phyloP scores from a whole-genome alignment of 2,888 invertebrate genomes.

The Flexamia atlantica region DNA sequence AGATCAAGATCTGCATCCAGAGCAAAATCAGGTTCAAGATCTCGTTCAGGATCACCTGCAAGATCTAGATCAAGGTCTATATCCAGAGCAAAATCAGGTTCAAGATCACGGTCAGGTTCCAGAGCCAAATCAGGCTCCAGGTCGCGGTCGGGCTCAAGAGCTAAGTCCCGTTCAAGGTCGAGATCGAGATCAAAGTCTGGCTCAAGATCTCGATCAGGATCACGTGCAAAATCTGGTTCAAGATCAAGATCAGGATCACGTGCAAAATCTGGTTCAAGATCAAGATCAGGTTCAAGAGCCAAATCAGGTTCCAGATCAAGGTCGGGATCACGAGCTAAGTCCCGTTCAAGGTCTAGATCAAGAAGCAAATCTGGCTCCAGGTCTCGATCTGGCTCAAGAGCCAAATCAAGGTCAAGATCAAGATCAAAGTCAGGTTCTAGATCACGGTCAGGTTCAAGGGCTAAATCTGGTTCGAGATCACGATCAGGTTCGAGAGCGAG shows the following conservation, averaged over 20 bases:
- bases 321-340: slow-evolving; percentile 65
- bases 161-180: slow-evolving; percentile 65
- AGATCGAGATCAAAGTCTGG: slow-evolving; percentile 71
- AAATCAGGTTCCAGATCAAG: slow-evolving; percentile 69
- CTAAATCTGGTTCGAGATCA: slow-evolving; percentile 71
- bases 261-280: slow-evolving; percentile 70
- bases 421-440: slow-evolving; percentile 69
- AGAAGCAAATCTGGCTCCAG: slow-evolving; percentile 55
- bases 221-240: slow-evolving; percentile 64
- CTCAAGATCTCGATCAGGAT: slow-evolving; percentile 56
- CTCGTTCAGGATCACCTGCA: slow-evolving; percentile 70
- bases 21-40: slow-evolving; percentile 71
- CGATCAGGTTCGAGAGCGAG: slow-evolving; percentile 65
- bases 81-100: slow-evolving; percentile 67
- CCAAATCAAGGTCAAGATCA: slow-evolving; percentile 70
- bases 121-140: slow-evolving; percentile 65
- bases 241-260: slow-evolving; percentile 68
- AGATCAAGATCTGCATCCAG: slow-evolving; percentile 63
- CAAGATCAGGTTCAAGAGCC: slow-evolving; percentile 70
- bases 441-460: slow-evolving; percentile 69
- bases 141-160: slow-evolving; percentile 66
- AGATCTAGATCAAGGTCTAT: slow-evolving; percentile 71
- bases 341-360: slow-evolving; percentile 66
- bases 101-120: slow-evolving; percentile 69
- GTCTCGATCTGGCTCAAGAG: slow-evolving; percentile 69